phyloP scores from a whole-genome alignment of 2,888 invertebrate species.

The Hyposoter didymator region DNA sequence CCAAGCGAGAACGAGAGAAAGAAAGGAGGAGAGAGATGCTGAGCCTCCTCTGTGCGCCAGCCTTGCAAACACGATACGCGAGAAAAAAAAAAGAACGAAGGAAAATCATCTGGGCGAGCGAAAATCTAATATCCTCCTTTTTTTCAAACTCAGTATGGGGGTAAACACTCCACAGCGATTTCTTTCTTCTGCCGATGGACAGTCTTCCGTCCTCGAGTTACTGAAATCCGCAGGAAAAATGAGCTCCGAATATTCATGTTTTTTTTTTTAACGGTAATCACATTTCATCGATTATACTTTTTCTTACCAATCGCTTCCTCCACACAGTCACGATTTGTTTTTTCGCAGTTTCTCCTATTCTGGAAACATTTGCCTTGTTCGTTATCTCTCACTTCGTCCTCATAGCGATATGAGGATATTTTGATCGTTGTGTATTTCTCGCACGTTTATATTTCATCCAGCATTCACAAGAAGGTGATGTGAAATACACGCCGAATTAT shows the following conservation, averaged over 20 bases:
- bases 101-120: constrained; percentile 21
- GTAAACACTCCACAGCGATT: neutral
- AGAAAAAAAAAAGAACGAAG: neutral
- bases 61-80: constrained; percentile 33
- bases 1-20: constrained; percentile 9
- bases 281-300: neutral
- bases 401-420: neutral
- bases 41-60: constrained; percentile 47
- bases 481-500: constrained; percentile 59
- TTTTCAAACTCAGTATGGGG: constrained; percentile 9
- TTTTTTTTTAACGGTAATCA: constrained; percentile 16
- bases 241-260: constrained; percentile 31
- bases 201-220: neutral
- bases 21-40: constrained; percentile 6
- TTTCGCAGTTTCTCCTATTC: constrained; percentile 17
- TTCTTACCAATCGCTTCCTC: neutral
- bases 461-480: constrained; percentile 40
- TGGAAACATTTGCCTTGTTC: constrained; percentile 41
- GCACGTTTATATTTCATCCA: constrained; percentile 67
- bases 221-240: constrained; percentile 27
- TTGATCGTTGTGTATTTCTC: constrained; percentile 59
- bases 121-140: constrained; percentile 13
- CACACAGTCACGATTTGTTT: neutral
- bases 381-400: neutral
- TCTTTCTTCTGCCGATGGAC: neutral